Conservation (phyloP, 2,888 invertebrate species). For the Mesorhabditis belari region DNA sequence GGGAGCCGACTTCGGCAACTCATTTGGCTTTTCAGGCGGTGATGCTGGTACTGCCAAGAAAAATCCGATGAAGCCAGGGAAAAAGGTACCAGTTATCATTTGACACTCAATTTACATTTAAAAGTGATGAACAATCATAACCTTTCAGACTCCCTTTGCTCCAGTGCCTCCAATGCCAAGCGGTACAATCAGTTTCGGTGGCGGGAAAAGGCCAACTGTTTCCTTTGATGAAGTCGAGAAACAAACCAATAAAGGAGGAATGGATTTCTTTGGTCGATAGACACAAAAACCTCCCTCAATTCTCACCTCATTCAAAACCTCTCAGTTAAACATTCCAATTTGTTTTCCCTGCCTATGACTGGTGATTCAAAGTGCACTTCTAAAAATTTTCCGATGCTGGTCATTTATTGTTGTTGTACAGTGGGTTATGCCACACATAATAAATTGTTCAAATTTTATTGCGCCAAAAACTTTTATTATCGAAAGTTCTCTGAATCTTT, state of each 20-base stretch:
- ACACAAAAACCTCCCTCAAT: neutral
- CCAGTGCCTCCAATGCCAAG: neutral
- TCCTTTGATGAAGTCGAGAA: neutral
- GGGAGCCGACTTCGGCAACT: neutral
- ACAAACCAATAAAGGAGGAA: neutral
- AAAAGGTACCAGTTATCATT: neutral
- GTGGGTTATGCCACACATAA: too few relatives aligned
- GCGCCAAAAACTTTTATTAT: too few relatives aligned
- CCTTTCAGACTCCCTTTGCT: too few relatives aligned
- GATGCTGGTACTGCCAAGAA: neutral
- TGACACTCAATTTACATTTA: neutral
- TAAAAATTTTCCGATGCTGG: too few relatives aligned
- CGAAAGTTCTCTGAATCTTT: too few relatives aligned
- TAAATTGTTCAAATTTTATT: too few relatives aligned
- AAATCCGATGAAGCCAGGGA: neutral
- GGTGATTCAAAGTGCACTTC: neutral
- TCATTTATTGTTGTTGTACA: neutral
- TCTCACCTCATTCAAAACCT: neutral
- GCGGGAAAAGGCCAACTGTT: neutral
- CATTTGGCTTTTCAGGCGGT: neutral
- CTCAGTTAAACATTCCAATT: neutral
- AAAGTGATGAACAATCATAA: too few relatives aligned
- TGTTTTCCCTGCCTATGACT: neutral
- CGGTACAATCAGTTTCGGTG: neutral
- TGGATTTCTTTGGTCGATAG: neutral